Percentiles rank a stretch among this genome's conserved stretches.
These are phyloP conservation scores for Eupithecia tripunctaria DNA, from an alignment of 2,888 invertebrate genomes.

Conservation along the genomic window DNA sequence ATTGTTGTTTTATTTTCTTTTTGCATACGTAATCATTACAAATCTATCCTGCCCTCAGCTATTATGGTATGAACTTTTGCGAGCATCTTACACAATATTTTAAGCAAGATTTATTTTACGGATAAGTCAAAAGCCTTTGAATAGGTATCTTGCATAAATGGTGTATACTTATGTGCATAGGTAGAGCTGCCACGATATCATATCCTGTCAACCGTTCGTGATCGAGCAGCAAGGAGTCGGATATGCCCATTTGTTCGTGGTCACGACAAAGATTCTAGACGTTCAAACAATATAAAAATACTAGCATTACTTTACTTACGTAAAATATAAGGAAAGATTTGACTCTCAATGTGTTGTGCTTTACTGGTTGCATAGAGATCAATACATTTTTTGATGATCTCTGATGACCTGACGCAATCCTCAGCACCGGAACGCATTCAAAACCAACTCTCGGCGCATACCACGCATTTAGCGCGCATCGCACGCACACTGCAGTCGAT, in stretches of 20 bases:
- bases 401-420: slow-evolving; percentile 52
- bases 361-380: background rate
- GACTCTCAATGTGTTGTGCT: background rate
- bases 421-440: slow-evolving; percentile 51
- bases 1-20: background rate
- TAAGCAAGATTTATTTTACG: background rate
- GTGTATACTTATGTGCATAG: slow-evolving; percentile 30
- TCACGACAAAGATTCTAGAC: slow-evolving; percentile 47
- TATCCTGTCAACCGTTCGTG: slow-evolving; percentile 55
- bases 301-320: background rate
- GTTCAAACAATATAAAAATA: slow-evolving; percentile 8
- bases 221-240: slow-evolving; percentile 52
- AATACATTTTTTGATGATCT: slow-evolving; percentile 15
- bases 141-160: slow-evolving; percentile 30
- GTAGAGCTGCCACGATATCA: slow-evolving; percentile 41
- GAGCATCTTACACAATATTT: slow-evolving; percentile 8
- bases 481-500: slow-evolving; percentile 55
- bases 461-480: slow-evolving; percentile 52
- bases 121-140: slow-evolving; percentile 8
- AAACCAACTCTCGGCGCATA: slow-evolving; percentile 50
- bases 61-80: background rate
- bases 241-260: slow-evolving; percentile 47
- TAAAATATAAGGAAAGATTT: background rate
- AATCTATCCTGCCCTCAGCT: background rate
- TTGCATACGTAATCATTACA: background rate